Conservation (phyloP, 2,888 invertebrate species). For the Andrena trimmerana region DNA sequence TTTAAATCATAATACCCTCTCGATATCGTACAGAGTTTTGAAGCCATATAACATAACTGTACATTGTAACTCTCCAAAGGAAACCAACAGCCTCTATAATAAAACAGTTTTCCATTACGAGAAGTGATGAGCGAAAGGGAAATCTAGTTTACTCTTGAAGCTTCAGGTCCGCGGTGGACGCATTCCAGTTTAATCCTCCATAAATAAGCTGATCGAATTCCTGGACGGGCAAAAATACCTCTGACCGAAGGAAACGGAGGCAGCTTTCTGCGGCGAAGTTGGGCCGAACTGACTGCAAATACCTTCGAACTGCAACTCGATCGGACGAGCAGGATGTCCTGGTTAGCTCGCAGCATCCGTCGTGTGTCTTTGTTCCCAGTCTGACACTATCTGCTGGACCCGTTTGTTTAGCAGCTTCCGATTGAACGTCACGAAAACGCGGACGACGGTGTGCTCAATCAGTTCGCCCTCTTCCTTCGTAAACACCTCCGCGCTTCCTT, state of each 20-base stretch:
- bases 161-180: not conserved
- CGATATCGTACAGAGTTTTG: too few species aligned
- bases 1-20: too few species aligned
- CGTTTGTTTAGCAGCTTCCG: constrained; percentile 56
- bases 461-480: constrained; percentile 48
- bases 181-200: constrained; percentile 21
- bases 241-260: constrained; percentile 17
- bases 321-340: constrained; percentile 31
- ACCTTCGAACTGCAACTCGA: constrained; percentile 35
- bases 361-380: constrained; percentile 41
- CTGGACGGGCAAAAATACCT: constrained; percentile 27
- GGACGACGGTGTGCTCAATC: constrained; percentile 41
- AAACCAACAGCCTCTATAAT: not conserved
- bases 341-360: constrained; percentile 53
- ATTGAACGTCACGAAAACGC: constrained; percentile 22
- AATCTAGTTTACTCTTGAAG: not conserved
- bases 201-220: constrained; percentile 38
- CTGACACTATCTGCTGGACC: constrained; percentile 50
- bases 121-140: not conserved
- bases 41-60: too few species aligned
- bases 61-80: not conserved
- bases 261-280: constrained; percentile 32
- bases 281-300: constrained; percentile 29
- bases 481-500: constrained; percentile 33
- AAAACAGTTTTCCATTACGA: not conserved